Conservation (phyloP, 1,140 invertebrate genomes). For the Gryllus bimaculatus region DNA sequence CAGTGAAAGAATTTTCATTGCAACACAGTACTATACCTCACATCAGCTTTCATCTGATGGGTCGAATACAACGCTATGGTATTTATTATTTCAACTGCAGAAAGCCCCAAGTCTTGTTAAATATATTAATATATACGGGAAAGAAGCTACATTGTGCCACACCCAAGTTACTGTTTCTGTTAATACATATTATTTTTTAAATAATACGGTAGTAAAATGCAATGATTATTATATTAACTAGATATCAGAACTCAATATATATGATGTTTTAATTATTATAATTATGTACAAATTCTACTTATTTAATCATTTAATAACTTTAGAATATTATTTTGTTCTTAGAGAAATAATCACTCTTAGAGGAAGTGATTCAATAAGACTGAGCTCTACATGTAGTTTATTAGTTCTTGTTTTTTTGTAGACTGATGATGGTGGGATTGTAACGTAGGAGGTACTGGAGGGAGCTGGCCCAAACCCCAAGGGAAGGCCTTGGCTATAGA, state of each 20-base stretch:
- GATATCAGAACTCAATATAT: constrained; percentile 2
- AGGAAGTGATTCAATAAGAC: not conserved
- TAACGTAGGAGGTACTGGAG: not conserved
- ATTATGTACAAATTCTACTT: constrained; percentile 6
- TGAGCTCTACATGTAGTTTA: not conserved
- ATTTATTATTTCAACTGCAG: not conserved
- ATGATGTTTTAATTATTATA: not conserved
- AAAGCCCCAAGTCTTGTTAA: not conserved
- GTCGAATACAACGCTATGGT: not conserved
- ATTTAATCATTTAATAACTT: not conserved
- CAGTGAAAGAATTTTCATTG: constrained; percentile 5
- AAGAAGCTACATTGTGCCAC: not conserved
- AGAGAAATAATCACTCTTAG: constrained; percentile 1
- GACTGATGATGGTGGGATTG: constrained; percentile 3
- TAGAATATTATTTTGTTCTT: constrained; percentile 6
- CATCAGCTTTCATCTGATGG: not conserved
- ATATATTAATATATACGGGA: not conserved
- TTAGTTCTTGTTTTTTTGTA: not conserved
- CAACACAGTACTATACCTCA: not conserved
- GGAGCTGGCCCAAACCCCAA: not conserved
- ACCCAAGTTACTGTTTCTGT: constrained; percentile 4
- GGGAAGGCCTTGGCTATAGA: not conserved
- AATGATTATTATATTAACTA: constrained; percentile 6
- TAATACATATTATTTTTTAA: not conserved
- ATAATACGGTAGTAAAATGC: not conserved